Evolutionary conservation across 2,888 invertebrate genomes (phyloP).

Genomic region (Sarcophaga variegata): DNA sequence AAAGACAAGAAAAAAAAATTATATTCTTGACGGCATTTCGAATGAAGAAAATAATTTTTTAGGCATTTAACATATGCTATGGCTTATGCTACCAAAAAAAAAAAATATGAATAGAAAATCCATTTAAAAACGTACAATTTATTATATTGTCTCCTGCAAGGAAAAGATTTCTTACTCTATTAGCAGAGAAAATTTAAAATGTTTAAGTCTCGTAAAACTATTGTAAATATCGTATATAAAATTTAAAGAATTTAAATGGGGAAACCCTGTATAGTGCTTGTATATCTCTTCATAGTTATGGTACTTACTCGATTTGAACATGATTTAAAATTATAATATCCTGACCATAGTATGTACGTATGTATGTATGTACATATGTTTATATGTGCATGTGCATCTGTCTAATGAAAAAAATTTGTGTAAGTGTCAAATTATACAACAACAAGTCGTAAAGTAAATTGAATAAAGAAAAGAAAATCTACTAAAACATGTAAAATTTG

Average conservation of each 20-base stretch:
- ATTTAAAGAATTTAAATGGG: neutral
- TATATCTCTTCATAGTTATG: too few relatives aligned
- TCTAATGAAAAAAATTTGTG: neutral
- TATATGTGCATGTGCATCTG: neutral
- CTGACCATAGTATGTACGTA: neutral
- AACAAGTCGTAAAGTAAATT: constrained; percentile 43
- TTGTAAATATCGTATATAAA: too few relatives aligned
- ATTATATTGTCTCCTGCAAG: too few relatives aligned
- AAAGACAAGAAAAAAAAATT: neutral
- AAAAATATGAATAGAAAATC: neutral
- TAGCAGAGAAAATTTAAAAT: too few relatives aligned
- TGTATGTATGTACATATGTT: neutral
- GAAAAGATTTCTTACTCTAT: too few relatives aligned
- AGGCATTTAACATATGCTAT: neutral
- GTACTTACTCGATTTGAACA: neutral
- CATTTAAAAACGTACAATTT: neutral
- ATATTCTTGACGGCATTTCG: neutral
- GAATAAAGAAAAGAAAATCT: constrained; percentile 25
- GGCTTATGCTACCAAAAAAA: neutral
- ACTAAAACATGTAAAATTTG: constrained; percentile 36
- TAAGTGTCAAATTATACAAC: constrained; percentile 49
- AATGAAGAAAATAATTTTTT: neutral
- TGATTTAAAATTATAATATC: neutral
- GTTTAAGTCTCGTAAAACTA: too few relatives aligned
- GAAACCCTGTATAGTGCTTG: neutral